Conservation (phyloP, 1,140 invertebrate genomes). For the Achatina immaculata region DNA sequence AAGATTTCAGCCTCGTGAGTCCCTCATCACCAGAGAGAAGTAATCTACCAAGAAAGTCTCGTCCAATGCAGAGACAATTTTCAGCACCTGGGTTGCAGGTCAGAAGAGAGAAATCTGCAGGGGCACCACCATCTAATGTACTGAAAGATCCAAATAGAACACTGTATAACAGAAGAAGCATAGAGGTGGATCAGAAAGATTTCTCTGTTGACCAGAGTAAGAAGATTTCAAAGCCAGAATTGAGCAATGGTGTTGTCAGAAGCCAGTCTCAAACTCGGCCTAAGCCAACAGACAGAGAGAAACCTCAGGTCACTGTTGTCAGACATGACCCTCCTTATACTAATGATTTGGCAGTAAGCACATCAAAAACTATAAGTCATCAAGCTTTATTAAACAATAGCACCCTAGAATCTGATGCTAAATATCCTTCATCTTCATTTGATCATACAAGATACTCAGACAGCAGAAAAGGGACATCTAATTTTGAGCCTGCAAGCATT, state of each 20-base stretch:
- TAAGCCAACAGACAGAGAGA: background rate
- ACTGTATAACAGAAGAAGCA: conserved; percentile 10
- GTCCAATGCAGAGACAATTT: conserved; percentile 30
- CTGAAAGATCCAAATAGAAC: background rate
- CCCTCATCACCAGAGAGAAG: conserved; percentile 1
- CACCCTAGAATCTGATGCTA: conserved; percentile 17
- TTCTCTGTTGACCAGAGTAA: background rate
- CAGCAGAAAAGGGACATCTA: background rate
- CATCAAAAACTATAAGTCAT: background rate
- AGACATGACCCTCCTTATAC: conserved; percentile 1
- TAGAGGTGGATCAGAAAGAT: conserved; percentile 7
- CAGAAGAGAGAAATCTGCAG: conserved; percentile 13
- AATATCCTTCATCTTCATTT: conserved; percentile 8
- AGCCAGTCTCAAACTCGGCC: background rate
- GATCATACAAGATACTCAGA: conserved; percentile 7
- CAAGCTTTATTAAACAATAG: background rate
- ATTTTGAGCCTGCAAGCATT: background rate
- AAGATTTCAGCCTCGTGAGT: conserved; percentile 26
- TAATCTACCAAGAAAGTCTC: conserved; percentile 14
- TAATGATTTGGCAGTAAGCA: background rate
- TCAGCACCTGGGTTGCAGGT: conserved; percentile 12
- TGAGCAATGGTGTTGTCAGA: conserved; percentile 7
- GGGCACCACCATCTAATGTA: background rate
- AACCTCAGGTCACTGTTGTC: background rate
- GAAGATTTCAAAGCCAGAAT: background rate